A percentile compares a stretch with the other conserved stretches of the same genome.
phyloP scores from a whole-genome alignment of 2,888 invertebrate species.

The Mimachlamys varia region DNA sequence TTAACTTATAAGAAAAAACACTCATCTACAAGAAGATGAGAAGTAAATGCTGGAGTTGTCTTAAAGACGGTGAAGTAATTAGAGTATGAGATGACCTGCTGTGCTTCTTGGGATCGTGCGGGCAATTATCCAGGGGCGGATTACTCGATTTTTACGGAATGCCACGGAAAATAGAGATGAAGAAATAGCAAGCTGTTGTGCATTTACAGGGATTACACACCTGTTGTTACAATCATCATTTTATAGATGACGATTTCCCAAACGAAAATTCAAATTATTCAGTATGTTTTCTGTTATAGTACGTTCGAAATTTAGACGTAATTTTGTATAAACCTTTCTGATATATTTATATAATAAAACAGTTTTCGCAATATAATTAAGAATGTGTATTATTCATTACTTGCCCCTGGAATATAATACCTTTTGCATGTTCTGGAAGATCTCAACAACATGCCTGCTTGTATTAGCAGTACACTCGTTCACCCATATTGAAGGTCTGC shows the following conservation, averaged over 20 bases:
- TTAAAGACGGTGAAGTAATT: not conserved
- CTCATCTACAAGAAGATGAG: not conserved
- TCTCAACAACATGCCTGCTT: not conserved
- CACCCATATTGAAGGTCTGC: not conserved
- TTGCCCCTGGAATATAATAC: not conserved
- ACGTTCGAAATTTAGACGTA: not conserved
- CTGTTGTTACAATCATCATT: not conserved
- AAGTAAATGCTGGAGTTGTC: not conserved
- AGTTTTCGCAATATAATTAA: not conserved
- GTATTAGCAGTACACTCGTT: not conserved
- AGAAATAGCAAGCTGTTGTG: not conserved
- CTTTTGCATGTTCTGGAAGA: not conserved
- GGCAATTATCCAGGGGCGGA: constrained; percentile 20
- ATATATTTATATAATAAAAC: not conserved
- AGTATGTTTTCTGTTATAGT: not conserved
- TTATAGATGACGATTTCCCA: not conserved
- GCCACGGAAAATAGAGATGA: not conserved
- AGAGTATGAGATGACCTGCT: not conserved
- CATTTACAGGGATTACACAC: not conserved
- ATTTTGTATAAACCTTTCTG: not conserved
- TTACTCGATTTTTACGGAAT: constrained; percentile 15
- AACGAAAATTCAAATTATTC: not conserved
- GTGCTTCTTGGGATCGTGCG: not conserved
- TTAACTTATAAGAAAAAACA: not conserved
- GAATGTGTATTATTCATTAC: not conserved